phyloP scores from a whole-genome alignment of 2,888 invertebrate genomes.

The Acholoe squamosa region DNA sequence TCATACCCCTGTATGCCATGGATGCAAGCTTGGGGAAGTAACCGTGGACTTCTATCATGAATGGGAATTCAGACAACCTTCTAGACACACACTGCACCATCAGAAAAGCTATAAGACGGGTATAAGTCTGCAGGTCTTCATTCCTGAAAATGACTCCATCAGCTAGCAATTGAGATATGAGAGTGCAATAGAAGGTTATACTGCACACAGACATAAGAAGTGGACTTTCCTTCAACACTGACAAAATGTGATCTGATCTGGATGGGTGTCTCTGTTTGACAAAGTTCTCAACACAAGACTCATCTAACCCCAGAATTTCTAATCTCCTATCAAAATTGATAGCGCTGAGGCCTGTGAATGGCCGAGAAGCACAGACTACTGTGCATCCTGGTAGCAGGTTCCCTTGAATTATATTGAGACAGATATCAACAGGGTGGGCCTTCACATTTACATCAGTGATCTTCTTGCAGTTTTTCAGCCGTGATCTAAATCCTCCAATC shows the following conservation, averaged over 20 bases:
- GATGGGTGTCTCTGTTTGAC: neutral
- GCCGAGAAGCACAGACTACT: neutral
- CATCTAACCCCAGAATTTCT: neutral
- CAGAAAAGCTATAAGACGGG: neutral
- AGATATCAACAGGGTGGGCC: neutral
- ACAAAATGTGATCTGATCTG: neutral
- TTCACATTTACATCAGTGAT: neutral
- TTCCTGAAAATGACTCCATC: neutral
- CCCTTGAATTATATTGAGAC: neutral
- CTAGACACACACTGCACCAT: neutral
- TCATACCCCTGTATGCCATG: neutral
- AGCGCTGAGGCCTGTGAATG: neutral
- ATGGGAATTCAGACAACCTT: neutral
- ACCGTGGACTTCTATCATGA: neutral
- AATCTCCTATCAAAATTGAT: neutral
- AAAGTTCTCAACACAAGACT: neutral
- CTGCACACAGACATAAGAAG: neutral
- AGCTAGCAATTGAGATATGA: neutral
- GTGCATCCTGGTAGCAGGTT: neutral
- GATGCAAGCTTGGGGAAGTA: neutral
- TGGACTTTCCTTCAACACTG: neutral
- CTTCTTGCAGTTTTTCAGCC: neutral
- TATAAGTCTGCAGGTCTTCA: neutral
- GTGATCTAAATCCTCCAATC: neutral
- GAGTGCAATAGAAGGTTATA: neutral